Conservation (phyloP, 2,113 vertebrate species). For the Phrynocephalus versicolor region DNA sequence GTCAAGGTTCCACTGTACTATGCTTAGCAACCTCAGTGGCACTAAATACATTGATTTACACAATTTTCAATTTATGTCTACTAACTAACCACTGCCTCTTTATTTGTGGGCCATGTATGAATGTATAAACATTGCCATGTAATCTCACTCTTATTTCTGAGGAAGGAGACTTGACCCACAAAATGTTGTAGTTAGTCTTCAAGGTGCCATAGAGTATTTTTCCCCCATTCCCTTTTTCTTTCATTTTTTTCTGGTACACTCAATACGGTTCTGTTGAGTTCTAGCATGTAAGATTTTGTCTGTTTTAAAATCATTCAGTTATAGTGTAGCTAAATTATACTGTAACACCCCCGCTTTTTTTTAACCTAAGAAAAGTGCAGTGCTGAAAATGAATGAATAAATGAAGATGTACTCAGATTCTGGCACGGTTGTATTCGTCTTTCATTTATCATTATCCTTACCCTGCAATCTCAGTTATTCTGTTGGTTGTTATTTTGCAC, state of each 20-base stretch:
- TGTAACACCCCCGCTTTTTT: not conserved
- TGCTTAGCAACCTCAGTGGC: not conserved
- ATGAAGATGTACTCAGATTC: not conserved
- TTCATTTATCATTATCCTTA: constrained; percentile 8
- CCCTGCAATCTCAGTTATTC: constrained; percentile 22
- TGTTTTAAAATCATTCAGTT: not conserved
- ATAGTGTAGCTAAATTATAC: not conserved
- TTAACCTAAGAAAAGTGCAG: not conserved
- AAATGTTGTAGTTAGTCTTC: too few relatives aligned
- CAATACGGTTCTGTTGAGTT: not conserved
- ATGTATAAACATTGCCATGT: too few relatives aligned
- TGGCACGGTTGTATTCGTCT: constrained; percentile 7
- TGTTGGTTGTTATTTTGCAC: constrained; percentile 28
- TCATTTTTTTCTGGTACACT: too few relatives aligned
- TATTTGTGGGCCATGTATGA: too few relatives aligned
- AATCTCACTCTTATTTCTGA: too few relatives aligned
- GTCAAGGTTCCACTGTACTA: too few relatives aligned
- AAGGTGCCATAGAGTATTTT: too few relatives aligned
- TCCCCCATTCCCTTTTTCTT: too few relatives aligned
- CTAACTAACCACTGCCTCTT: too few relatives aligned
- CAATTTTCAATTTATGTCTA: too few relatives aligned
- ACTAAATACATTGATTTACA: not conserved
- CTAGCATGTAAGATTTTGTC: not conserved
- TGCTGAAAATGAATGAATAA: not conserved
- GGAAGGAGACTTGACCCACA: too few relatives aligned